These are phyloP conservation scores for Drosophila takahashii DNA, from an alignment of 1,140 invertebrate genomes.

Conservation along the genomic window DNA sequence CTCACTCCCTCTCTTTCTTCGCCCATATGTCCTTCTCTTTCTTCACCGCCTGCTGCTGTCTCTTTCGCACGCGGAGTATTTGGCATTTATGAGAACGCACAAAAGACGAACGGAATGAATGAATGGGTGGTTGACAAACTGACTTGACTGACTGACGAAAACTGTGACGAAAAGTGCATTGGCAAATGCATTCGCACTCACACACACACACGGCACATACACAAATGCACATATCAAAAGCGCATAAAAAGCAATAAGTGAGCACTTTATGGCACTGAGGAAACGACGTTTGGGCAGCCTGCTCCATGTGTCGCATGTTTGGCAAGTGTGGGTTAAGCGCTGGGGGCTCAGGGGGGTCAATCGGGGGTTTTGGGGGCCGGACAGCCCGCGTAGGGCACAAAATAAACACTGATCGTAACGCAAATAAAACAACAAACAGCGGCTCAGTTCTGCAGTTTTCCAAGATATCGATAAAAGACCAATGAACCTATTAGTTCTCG, in stretches of 20 bases:
- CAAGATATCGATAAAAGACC: constrained; percentile 38
- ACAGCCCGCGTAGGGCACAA: constrained; percentile 14
- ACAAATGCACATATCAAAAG: constrained; percentile 61
- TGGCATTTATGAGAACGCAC: constrained; percentile 58
- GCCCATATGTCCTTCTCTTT: constrained; percentile 8
- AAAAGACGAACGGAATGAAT: constrained; percentile 60
- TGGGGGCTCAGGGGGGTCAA: not conserved
- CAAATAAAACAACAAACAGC: constrained; percentile 34
- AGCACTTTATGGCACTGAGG: constrained; percentile 72
- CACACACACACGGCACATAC: constrained; percentile 36
- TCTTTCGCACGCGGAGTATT: not conserved
- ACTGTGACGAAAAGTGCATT: constrained; percentile 75
- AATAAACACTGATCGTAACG: constrained; percentile 62
- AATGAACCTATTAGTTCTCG: constrained; percentile 23
- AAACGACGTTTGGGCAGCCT: constrained; percentile 60
- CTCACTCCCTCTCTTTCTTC: constrained; percentile 20
- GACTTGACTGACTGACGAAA: constrained; percentile 54
- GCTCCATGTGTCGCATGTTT: constrained; percentile 57
- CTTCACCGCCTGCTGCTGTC: not conserved
- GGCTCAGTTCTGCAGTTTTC: constrained; percentile 20
- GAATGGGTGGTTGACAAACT: constrained; percentile 57
- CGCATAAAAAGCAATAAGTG: constrained; percentile 80
- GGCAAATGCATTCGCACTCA: constrained; percentile 63
- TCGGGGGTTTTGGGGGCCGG: constrained; percentile 1
- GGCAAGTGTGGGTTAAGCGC: constrained; percentile 11